Conservation (phyloP, 1,140 invertebrate genomes). For the Lucilia cuprina region DNA sequence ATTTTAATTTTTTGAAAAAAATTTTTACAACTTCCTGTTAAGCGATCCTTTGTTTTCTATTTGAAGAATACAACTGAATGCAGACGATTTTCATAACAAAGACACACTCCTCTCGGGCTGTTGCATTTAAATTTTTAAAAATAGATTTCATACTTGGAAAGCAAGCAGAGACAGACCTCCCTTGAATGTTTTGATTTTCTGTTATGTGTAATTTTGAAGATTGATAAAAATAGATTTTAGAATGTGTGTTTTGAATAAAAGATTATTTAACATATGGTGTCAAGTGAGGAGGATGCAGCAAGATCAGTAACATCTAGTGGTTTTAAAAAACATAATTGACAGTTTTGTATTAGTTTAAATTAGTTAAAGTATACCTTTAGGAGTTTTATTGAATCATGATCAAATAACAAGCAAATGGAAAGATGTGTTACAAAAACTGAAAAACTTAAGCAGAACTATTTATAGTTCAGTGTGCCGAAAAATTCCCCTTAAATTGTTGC, state of each 20-base stretch:
- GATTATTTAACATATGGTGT: background rate
- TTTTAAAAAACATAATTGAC: no score
- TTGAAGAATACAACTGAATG: background rate
- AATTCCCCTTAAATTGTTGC: no score
- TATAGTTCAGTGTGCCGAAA: no score
- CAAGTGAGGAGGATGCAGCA: background rate
- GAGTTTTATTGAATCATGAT: no score
- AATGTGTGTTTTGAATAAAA: background rate
- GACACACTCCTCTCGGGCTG: background rate
- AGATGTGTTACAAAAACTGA: no score
- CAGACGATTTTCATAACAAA: conserved; percentile 3
- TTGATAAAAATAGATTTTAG: background rate
- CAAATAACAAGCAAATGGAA: no score
- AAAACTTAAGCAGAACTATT: no score
- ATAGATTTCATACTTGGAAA: background rate
- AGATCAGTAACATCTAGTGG: no score
- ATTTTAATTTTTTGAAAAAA: background rate
- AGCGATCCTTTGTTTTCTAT: conserved; percentile 9
- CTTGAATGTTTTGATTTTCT: background rate
- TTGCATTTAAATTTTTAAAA: background rate
- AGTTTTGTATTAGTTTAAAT: no score
- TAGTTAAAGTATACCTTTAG: no score
- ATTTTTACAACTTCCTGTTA: background rate
- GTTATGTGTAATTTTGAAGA: background rate
- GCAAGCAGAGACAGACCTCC: conserved; percentile 9